Evolutionary conservation across 2,888 invertebrate genomes (phyloP).

Genomic region (Cynaeus angustus): DNA sequence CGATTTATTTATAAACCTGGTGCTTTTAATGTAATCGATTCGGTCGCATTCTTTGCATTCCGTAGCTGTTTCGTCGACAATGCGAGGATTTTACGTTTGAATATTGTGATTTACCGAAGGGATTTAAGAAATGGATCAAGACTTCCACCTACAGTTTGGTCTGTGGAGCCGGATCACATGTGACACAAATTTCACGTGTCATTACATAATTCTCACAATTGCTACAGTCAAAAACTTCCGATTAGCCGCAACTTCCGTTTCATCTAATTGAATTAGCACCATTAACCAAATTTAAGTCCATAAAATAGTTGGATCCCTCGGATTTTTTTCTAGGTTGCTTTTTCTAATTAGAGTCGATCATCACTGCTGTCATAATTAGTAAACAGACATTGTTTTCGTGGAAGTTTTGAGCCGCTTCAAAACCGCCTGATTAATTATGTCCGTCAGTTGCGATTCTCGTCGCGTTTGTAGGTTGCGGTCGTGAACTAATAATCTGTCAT

Average conservation of each 20-base stretch:
- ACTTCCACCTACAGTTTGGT: no score
- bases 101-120: no score
- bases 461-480: constrained; percentile 20
- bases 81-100: neutral
- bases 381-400: neutral
- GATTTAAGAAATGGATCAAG: no score
- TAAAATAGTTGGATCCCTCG: no score
- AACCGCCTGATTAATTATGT: constrained; percentile 3
- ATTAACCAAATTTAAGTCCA: no score
- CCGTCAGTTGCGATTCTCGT: neutral
- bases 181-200: neutral
- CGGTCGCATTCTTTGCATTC: constrained; percentile 32
- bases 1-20: constrained; percentile 20
- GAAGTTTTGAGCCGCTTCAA: constrained; percentile 4
- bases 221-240: neutral
- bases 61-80: constrained; percentile 3
- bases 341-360: constrained; percentile 3
- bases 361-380: neutral
- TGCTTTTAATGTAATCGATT: constrained; percentile 19
- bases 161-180: no score
- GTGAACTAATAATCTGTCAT: constrained; percentile 5
- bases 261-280: no score
- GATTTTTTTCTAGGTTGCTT: no score
- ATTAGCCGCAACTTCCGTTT: neutral
- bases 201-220: neutral